A percentile compares a stretch with the other conserved stretches of the same genome.
Evolutionary conservation across 2,888 invertebrate genomes (phyloP).

Genomic region (Tinea trinotella): DNA sequence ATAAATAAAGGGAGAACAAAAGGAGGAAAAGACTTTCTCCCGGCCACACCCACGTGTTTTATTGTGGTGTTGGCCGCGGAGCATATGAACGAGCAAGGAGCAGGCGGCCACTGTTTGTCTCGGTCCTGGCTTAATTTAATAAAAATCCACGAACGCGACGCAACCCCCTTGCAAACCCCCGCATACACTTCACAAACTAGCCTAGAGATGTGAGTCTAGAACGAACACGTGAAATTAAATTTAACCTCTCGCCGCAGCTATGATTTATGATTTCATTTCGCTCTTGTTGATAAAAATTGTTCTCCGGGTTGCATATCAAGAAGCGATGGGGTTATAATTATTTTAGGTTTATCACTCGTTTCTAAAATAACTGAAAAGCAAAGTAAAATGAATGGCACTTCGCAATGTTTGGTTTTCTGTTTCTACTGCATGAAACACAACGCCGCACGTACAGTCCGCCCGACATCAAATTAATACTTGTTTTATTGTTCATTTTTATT

Average conservation of each 20-base stretch:
- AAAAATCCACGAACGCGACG: constrained; percentile 30
- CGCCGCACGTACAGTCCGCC: not conserved
- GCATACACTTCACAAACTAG: constrained; percentile 12
- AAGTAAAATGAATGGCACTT: not conserved
- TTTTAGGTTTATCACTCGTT: not conserved
- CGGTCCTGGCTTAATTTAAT: constrained; percentile 47
- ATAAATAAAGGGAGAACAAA: constrained; percentile 14
- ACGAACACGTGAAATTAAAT: constrained; percentile 21
- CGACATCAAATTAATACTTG: not conserved
- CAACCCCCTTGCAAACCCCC: constrained; percentile 28
- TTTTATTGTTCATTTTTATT: not conserved
- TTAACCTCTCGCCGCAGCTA: constrained; percentile 21
- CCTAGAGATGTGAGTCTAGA: not conserved
- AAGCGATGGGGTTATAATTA: not conserved
- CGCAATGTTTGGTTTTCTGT: not conserved
- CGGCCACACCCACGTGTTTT: constrained; percentile 32
- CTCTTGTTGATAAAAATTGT: constrained; percentile 12
- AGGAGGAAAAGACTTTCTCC: not conserved
- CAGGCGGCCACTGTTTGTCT: constrained; percentile 42
- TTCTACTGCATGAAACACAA: not conserved
- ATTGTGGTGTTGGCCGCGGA: constrained; percentile 30
- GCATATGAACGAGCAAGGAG: constrained; percentile 35
- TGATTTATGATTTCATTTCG: constrained; percentile 23
- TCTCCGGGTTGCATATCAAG: not conserved
- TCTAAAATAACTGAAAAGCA: not conserved